These are phyloP conservation scores for Diplogasteroides magnus DNA, from an alignment of 1,140 invertebrate species.

Conservation along the genomic window DNA sequence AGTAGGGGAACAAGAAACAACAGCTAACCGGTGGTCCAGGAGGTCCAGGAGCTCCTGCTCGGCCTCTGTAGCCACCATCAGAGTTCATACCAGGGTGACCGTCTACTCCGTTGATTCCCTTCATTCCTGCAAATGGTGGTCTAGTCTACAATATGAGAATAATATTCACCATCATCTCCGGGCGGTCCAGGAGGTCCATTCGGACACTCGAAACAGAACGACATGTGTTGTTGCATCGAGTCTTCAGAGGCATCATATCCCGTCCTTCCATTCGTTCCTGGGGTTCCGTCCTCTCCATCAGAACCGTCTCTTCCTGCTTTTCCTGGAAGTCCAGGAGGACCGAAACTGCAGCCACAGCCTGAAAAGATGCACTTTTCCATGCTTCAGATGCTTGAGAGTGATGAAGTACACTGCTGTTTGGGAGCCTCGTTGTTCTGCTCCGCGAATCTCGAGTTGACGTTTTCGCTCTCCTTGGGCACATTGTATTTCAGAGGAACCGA, in stretches of 20 bases:
- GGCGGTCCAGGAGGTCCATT: background rate
- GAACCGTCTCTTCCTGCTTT: background rate
- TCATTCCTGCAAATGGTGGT: background rate
- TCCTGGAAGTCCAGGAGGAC: background rate
- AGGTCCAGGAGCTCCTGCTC: background rate
- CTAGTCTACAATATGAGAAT: background rate
- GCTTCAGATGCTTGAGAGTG: background rate
- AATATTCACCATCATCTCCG: background rate
- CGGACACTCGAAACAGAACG: background rate
- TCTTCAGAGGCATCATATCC: background rate
- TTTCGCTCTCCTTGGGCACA: background rate
- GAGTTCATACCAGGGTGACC: background rate
- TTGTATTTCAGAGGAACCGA: background rate
- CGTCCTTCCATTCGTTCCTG: background rate
- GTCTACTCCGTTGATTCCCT: background rate
- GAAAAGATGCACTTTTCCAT: too few relatives aligned
- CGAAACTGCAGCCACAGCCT: background rate
- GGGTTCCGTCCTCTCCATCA: background rate
- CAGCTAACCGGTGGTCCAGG: background rate
- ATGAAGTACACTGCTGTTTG: background rate
- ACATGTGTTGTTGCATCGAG: background rate
- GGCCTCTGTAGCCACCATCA: background rate
- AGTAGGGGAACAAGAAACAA: background rate
- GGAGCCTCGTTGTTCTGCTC: background rate
- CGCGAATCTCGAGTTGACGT: background rate